Evolutionary conservation across 1,140 invertebrate genomes (phyloP).

Genomic region (Oscheius sp.): DNA sequence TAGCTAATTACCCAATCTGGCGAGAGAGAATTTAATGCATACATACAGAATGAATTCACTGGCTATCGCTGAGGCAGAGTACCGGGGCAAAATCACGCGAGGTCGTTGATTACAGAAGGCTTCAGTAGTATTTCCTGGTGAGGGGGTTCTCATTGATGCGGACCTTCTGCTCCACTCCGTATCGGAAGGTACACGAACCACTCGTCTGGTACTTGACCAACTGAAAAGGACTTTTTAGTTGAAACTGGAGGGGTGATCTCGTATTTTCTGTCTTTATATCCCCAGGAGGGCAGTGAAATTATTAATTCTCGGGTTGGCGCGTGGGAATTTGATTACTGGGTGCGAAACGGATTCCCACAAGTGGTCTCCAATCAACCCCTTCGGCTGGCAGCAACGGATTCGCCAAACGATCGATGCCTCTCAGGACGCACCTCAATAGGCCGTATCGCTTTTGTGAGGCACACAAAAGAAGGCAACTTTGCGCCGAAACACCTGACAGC

Average conservation of each 20-base stretch:
- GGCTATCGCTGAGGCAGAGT: too few relatives aligned
- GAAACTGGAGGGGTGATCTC: too few relatives aligned
- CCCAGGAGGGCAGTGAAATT: neutral
- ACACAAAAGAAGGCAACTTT: neutral
- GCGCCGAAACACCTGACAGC: constrained; percentile 3
- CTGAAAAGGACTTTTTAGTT: constrained; percentile 2
- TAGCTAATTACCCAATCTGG: too few relatives aligned
- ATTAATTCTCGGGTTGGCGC: too few relatives aligned
- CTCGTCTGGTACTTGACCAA: constrained; percentile 55
- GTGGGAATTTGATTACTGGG: neutral
- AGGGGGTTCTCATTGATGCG: constrained; percentile 48
- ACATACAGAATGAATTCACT: too few relatives aligned
- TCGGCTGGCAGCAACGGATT: neutral
- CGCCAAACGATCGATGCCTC: neutral
- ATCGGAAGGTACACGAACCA: constrained; percentile 61
- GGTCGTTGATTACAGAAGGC: too few relatives aligned
- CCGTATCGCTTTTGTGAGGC: neutral
- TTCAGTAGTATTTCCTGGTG: too few relatives aligned
- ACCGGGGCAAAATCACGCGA: too few relatives aligned
- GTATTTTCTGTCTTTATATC: too few relatives aligned
- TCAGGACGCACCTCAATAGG: neutral
- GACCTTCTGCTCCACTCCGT: constrained; percentile 62
- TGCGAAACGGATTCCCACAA: constrained; percentile 2
- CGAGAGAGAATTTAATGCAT: too few relatives aligned
- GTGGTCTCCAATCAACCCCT: neutral